Conservation (phyloP, 1,140 invertebrate genomes). For the Bombus confusus region DNA sequence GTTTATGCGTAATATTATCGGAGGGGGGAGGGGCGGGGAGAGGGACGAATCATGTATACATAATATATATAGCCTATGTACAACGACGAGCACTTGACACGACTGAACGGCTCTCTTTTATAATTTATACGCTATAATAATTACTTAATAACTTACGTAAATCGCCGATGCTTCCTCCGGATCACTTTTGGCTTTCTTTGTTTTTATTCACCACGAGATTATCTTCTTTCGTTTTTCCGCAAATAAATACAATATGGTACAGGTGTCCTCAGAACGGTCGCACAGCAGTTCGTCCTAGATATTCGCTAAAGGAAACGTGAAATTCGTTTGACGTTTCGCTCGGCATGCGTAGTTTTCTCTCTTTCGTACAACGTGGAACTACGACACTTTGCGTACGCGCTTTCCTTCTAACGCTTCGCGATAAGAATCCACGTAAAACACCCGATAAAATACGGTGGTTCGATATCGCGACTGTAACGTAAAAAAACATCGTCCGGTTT, state of each 20-base stretch:
- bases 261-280: constrained; percentile 36
- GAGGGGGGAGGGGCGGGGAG: neutral
- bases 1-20: constrained; percentile 66
- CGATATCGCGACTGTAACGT: neutral
- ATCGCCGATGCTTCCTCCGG: constrained; percentile 69
- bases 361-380: neutral
- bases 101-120: constrained; percentile 51
- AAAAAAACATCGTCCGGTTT: neutral
- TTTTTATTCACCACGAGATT: neutral
- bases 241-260: constrained; percentile 82
- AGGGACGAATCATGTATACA: constrained; percentile 57
- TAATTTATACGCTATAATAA: constrained; percentile 75
- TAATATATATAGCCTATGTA: constrained; percentile 71
- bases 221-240: constrained; percentile 21
- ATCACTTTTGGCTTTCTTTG: constrained; percentile 25
- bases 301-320: constrained; percentile 10
- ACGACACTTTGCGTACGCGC: neutral
- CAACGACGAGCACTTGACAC: constrained; percentile 55
- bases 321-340: neutral
- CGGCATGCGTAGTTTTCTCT: neutral
- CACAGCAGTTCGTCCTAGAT: neutral
- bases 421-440: neutral
- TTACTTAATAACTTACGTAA: constrained; percentile 76
- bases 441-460: neutral
- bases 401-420: neutral